Percentiles rank a stretch among this genome's conserved stretches.
Conservation (phyloP, 2,797 vertebrate genomes). For the Lepus townsendii region DNA sequence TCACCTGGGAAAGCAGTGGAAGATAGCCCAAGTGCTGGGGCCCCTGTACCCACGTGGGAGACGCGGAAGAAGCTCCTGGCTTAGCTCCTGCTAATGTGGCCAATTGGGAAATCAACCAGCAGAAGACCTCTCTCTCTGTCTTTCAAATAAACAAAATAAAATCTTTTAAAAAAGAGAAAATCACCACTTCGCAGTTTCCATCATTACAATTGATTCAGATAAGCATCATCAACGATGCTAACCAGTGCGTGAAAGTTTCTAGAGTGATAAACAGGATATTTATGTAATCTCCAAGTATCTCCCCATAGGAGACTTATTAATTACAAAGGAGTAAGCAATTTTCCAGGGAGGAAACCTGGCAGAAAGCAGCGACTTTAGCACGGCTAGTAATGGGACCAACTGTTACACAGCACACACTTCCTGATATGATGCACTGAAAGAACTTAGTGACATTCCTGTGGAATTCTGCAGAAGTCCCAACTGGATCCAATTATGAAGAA, state of each 20-base stretch:
- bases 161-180: not conserved
- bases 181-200: not conserved
- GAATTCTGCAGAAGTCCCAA: conserved; percentile 23
- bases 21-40: no score
- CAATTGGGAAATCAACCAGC: no score
- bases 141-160: no score
- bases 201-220: not conserved
- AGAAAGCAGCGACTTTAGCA: conserved; percentile 22
- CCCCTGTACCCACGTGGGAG: no score
- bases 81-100: no score
- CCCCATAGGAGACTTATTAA: not conserved
- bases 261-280: conserved; percentile 14
- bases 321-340: conserved; percentile 24
- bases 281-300: conserved; percentile 19
- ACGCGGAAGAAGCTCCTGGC: no score
- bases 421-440: not conserved
- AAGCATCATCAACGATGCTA: conserved; percentile 23
- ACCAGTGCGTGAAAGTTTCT: conserved; percentile 13
- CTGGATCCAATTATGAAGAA: not conserved
- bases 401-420: not conserved
- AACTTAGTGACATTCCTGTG: not conserved
- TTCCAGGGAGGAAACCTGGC: conserved; percentile 12
- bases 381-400: not conserved
- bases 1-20: no score
- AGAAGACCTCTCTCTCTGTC: no score